A percentile compares a stretch with the other conserved stretches of the same genome.
These are phyloP conservation scores for Syngnathus floridae DNA, from an alignment of 2,113 vertebrate genomes.

Conservation along the genomic window DNA sequence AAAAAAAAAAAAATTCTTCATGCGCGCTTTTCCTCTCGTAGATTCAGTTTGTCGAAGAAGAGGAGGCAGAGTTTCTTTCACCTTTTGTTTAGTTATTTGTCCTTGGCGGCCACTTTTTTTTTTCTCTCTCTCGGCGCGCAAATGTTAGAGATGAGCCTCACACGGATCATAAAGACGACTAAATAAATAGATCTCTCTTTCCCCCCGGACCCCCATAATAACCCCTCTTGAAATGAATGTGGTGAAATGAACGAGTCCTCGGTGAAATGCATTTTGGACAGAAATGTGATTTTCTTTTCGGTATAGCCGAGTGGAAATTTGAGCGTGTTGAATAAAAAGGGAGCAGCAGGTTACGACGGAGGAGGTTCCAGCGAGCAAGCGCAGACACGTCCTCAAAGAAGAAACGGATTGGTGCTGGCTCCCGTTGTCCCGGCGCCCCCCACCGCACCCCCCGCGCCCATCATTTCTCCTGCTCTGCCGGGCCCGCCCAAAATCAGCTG, in stretches of 20 bases:
- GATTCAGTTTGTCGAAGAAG: conserved; percentile 48
- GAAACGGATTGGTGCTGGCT: conserved; percentile 76
- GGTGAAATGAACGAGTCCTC: conserved; percentile 47
- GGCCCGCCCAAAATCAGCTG: conserved; percentile 78
- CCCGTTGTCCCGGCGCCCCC: conserved; percentile 67
- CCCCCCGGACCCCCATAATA: conserved; percentile 14
- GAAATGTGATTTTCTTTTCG: conserved; percentile 64
- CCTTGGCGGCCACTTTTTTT: background rate
- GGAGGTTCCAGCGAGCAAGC: conserved; percentile 34
- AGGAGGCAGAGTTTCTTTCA: conserved; percentile 48
- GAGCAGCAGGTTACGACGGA: conserved; percentile 51
- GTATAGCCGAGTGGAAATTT: conserved; percentile 62
- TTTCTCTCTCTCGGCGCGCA: background rate
- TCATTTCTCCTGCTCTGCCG: conserved; percentile 59
- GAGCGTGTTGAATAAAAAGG: conserved; percentile 47
- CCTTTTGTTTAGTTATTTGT: conserved; percentile 66
- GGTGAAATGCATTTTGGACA: conserved; percentile 54
- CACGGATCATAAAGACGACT: conserved; percentile 48
- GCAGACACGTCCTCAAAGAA: conserved; percentile 68
- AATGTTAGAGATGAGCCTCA: conserved; percentile 12
- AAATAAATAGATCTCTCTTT: conserved; percentile 69
- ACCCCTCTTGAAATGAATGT: conserved; percentile 51
- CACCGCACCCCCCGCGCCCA: conserved; percentile 66
- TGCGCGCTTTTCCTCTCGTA: conserved; percentile 46
- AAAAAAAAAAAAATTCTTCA: conserved; percentile 57